Percentiles rank a stretch among this genome's conserved stretches.
phyloP scores from a whole-genome alignment of 2,888 invertebrate species.

The Tachina fera region DNA sequence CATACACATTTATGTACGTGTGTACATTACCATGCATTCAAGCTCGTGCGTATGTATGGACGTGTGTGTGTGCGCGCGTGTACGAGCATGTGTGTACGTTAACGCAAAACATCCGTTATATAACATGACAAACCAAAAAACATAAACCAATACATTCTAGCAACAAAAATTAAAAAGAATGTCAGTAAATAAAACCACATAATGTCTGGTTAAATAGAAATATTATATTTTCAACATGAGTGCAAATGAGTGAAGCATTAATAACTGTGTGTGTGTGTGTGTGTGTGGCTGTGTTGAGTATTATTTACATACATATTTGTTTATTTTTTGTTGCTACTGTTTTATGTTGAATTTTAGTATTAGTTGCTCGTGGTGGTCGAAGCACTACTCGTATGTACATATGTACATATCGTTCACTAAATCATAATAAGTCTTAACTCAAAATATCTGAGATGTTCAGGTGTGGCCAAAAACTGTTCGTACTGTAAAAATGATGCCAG shows the following conservation, averaged over 20 bases:
- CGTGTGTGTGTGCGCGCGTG: not conserved
- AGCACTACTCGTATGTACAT: not conserved
- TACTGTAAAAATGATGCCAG: no score
- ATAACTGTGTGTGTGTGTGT: not conserved
- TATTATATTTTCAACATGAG: conserved; percentile 15
- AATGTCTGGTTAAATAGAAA: conserved; percentile 41
- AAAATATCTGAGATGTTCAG: no score
- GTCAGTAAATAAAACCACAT: conserved; percentile 35
- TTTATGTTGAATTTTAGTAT: conserved; percentile 7
- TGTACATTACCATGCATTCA: no score
- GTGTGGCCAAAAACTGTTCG: no score
- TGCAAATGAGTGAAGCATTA: not conserved
- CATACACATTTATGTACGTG: no score
- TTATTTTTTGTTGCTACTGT: conserved; percentile 29
- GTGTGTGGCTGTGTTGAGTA: not conserved
- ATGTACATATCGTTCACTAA: no score
- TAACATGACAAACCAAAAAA: conserved; percentile 14
- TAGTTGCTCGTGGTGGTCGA: not conserved
- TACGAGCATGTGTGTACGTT: not conserved
- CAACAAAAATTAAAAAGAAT: conserved; percentile 19
- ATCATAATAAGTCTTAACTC: no score
- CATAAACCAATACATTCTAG: conserved; percentile 5
- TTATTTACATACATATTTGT: not conserved
- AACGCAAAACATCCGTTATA: conserved; percentile 18
- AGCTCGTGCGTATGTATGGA: no score